Conservation (phyloP, 2,113 vertebrate species). For the Cricetomys ansorgei region DNA sequence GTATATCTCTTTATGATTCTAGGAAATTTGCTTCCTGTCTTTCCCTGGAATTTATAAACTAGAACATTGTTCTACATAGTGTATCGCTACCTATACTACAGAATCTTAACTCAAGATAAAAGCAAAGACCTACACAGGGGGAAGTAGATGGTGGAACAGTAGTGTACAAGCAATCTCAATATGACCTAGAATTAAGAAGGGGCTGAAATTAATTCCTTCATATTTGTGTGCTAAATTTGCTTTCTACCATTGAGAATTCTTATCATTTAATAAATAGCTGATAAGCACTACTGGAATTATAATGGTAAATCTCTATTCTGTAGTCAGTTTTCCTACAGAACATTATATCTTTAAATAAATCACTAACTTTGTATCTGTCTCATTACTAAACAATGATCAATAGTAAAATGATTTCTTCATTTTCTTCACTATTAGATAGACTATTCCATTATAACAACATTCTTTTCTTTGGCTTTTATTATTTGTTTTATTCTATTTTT, state of each 20-base stretch:
- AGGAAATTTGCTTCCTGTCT: background rate
- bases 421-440: background rate
- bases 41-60: background rate
- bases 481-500: background rate
- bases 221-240: background rate
- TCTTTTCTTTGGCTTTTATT: background rate
- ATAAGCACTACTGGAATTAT: background rate
- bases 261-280: background rate
- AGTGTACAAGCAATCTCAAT: accelerated
- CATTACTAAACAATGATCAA: background rate
- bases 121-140: background rate
- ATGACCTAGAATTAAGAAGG: background rate
- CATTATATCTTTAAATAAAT: background rate
- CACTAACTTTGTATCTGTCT: background rate
- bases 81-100: background rate
- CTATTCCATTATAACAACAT: background rate
- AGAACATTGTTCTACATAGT: background rate
- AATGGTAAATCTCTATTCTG: background rate
- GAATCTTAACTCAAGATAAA: background rate
- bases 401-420: background rate
- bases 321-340: background rate
- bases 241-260: background rate
- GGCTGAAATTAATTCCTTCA: background rate
- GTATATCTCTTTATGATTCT: background rate
- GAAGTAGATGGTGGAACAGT: background rate